Percentiles rank a stretch among this genome's conserved stretches.
These are phyloP conservation scores for Pempheris klunzingeri DNA, from an alignment of 2,797 vertebrate genomes.

Conservation along the genomic window DNA sequence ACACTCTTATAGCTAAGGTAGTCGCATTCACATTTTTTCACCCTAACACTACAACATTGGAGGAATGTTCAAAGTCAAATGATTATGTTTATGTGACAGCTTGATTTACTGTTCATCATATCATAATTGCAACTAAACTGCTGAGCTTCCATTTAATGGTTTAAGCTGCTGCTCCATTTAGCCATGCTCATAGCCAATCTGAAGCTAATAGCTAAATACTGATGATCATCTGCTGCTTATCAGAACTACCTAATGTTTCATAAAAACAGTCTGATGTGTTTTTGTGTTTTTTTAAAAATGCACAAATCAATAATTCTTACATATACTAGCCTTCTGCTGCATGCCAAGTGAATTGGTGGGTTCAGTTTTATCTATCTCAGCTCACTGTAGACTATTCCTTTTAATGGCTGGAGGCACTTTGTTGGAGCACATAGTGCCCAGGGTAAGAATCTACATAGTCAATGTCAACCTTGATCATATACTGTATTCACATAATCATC, in stretches of 20 bases:
- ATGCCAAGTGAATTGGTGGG: background rate
- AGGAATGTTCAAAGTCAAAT: background rate
- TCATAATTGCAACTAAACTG: background rate
- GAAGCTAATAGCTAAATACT: background rate
- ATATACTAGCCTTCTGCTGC: background rate
- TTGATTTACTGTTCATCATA: conserved; percentile 2
- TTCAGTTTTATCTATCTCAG: background rate
- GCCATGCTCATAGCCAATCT: background rate
- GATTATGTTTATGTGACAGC: background rate
- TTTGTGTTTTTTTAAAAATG: background rate
- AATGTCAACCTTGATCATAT: background rate
- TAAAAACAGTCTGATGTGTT: background rate
- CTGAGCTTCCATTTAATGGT: background rate
- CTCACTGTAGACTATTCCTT: background rate
- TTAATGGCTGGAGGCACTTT: background rate
- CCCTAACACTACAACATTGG: background rate
- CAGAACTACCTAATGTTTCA: background rate
- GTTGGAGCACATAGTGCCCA: background rate
- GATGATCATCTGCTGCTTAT: background rate
- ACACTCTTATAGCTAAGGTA: no score
- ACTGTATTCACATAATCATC: conserved; percentile 2
- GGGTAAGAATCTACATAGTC: background rate
- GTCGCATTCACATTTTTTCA: conserved; percentile 1
- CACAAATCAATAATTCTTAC: background rate
- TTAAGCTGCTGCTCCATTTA: background rate